Base-by-base conservation (phyloP, 2,888 invertebrate genomes). In the Lasiommata megera region DNA sequence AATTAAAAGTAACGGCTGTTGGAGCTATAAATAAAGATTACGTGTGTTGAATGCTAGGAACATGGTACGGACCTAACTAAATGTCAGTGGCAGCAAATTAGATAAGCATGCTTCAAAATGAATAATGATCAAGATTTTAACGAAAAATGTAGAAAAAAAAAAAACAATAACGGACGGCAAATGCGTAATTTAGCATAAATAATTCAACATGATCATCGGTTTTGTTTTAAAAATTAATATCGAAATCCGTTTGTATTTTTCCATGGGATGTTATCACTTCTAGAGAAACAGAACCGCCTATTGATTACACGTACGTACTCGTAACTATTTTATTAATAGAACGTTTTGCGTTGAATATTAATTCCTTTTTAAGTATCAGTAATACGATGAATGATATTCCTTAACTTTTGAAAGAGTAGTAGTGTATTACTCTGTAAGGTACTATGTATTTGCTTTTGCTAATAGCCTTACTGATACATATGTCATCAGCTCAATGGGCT, bases 91-190 rank as follows among this genome's bases (percentile, higher is more conserved):
- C 53, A 60, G 59, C 56, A 54, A 61, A 60, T 40, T 47, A 31
- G 38, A 54, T 46, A 50, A 53, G 58, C 56, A 50, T 58, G 44
- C 29, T 48, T 52, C 48, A 58, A 61, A 43, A 58, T 47, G 46
- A 46, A 46, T 44, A 44, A 44, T 58, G 37, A 54, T 58, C 43
- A 46, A 57, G 58, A 31, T 18, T 28, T 47, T 36, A 53, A n/a
- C 23, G 38, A 59, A 56, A 68, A 62, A 62, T 36, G 37, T 23
- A 37, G 14, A 23, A 37, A 40, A 40, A 51, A 50, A 3, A 23
- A 51, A 74, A 73, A 34, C 46, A 74, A 73, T 63, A 14, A 52
- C 82, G 87, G 88, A 88, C 87, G 88, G 88, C 82, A 79, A 77
- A 74, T 70, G 66, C 55, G 38, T 53, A 71, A 67, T 73, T 77